Evolutionary conservation across 2,797 vertebrate genomes (phyloP).

Genomic region (Paguma larvata): DNA sequence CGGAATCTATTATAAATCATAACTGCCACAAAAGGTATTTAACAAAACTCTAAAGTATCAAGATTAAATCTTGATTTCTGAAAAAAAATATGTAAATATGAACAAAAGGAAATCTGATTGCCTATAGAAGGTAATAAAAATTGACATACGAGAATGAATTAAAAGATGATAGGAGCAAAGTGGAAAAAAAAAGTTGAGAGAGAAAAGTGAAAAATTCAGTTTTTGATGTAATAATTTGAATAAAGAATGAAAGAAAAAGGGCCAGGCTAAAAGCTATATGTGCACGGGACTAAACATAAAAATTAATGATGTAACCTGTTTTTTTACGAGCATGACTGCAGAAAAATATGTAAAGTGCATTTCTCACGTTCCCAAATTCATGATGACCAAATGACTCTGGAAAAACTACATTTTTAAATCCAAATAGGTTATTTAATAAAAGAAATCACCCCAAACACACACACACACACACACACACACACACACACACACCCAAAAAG

Average conservation of each 20-base stretch:
- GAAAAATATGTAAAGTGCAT: constrained; percentile 28
- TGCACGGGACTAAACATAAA: constrained; percentile 33
- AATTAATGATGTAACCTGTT: constrained; percentile 38
- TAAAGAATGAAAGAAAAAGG: constrained; percentile 46
- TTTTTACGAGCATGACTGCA: constrained; percentile 5
- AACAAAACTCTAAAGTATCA: constrained; percentile 43
- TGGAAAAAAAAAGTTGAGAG: neutral
- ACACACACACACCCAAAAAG: constrained; percentile 48
- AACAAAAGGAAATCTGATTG: constrained; percentile 29
- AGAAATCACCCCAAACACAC: neutral
- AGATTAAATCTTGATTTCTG: constrained; percentile 56
- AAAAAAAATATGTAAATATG: neutral
- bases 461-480: neutral
- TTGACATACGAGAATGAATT: constrained; percentile 61
- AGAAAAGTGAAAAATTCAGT: constrained; percentile 43
- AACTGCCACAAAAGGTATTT: constrained; percentile 40
- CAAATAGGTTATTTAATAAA: constrained; percentile 76
- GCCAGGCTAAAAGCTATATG: neutral
- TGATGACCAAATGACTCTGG: constrained; percentile 70
- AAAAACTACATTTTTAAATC: constrained; percentile 70
- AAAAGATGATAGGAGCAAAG: constrained; percentile 49
- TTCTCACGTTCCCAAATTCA: constrained; percentile 62
- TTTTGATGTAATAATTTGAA: constrained; percentile 49
- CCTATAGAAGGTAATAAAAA: constrained; percentile 46
- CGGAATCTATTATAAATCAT: neutral